Evolutionary conservation across 2,888 invertebrate species (phyloP).

Genomic region (Pyralis farinalis): DNA sequence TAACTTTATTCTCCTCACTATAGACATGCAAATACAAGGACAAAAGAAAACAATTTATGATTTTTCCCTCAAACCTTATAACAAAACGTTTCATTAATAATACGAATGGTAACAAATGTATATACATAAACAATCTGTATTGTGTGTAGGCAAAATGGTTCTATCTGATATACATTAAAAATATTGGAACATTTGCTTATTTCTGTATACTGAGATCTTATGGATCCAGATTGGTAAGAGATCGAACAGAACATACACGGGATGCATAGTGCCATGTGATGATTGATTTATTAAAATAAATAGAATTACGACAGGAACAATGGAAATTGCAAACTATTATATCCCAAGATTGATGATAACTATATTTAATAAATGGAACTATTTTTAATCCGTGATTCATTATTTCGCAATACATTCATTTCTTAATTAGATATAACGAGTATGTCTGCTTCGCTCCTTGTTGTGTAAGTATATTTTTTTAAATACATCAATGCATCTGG

Average conservation of each 20-base stretch:
- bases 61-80: slow-evolving; percentile 44
- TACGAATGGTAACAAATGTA: slow-evolving; percentile 62
- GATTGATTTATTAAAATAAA: no score
- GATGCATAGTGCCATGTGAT: slow-evolving; percentile 13
- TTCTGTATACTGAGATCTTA: slow-evolving; percentile 36
- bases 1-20: slow-evolving; percentile 75
- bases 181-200: neutral
- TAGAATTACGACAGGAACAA: no score
- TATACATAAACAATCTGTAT: slow-evolving; percentile 32
- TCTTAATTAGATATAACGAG: no score
- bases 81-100: slow-evolving; percentile 50
- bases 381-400: no score
- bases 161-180: slow-evolving; percentile 1
- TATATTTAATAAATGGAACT: no score
- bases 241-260: slow-evolving; percentile 28
- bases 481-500: neutral
- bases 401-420: no score
- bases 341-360: no score
- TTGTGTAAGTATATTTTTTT: neutral
- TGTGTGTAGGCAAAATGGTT: slow-evolving; percentile 1
- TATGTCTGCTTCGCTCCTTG: no score
- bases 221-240: slow-evolving; percentile 43
- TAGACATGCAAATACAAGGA: slow-evolving; percentile 72
- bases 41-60: slow-evolving; percentile 55
- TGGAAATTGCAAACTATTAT: no score